Conservation (phyloP, 2,888 invertebrate genomes). For the Empis stercorea region DNA sequence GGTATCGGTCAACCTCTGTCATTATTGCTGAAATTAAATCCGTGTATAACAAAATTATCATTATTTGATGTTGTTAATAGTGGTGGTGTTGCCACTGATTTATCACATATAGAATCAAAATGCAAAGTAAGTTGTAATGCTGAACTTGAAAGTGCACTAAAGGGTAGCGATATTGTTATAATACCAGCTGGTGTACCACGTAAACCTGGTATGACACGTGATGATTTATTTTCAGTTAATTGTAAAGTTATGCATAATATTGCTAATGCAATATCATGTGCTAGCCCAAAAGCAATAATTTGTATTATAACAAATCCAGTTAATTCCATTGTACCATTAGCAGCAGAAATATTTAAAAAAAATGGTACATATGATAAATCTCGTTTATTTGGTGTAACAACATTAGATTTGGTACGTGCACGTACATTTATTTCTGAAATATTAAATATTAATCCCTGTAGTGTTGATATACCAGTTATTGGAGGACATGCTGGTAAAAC, state of each 20-base stretch:
- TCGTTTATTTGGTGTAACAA: slow-evolving; percentile 89
- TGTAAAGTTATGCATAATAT: slow-evolving; percentile 84
- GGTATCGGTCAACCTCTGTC: slow-evolving; percentile 92
- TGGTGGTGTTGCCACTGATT: slow-evolving; percentile 85
- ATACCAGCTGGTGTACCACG: slow-evolving; percentile 93
- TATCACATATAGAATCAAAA: slow-evolving; percentile 77
- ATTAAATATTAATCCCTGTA: slow-evolving; percentile 66
- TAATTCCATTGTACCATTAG: slow-evolving; percentile 93
- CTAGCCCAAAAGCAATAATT: slow-evolving; percentile 72
- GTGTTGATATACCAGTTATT: slow-evolving; percentile 78
- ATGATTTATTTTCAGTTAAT: slow-evolving; percentile 91
- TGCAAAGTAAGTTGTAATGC: not conserved
- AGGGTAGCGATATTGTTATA: slow-evolving; percentile 67
- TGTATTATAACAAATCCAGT: slow-evolving; percentile 95
- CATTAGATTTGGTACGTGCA: slow-evolving; percentile 85
- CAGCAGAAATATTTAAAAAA: slow-evolving; percentile 78
- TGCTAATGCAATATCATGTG: slow-evolving; percentile 27
- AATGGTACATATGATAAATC: slow-evolving; percentile 71
- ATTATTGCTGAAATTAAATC: slow-evolving; percentile 73
- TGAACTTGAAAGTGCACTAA: slow-evolving; percentile 23
- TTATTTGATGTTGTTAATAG: slow-evolving; percentile 87
- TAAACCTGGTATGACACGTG: slow-evolving; percentile 92
- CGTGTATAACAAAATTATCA: slow-evolving; percentile 63
- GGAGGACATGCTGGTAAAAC: slow-evolving; percentile 96
- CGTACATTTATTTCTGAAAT: slow-evolving; percentile 82